Evolutionary conservation across 1,140 invertebrate genomes (phyloP).

Genomic region (Trichonephila clavipes): DNA sequence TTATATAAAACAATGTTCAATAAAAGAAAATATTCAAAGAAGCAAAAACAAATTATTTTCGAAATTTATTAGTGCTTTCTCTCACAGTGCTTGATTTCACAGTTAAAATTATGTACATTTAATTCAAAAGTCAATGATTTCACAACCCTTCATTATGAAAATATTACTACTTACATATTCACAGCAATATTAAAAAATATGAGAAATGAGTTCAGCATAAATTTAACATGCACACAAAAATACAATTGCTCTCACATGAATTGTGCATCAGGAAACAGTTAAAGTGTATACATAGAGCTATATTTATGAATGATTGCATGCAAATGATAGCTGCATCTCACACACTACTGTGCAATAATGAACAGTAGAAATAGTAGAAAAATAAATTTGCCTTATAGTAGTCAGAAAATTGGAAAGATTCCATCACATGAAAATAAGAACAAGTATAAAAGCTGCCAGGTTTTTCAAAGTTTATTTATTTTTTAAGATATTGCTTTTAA

Average conservation of each 20-base stretch:
- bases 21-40: not conserved
- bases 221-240: conserved; percentile 46
- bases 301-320: conserved; percentile 10
- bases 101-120: conserved; percentile 8
- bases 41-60: conserved; percentile 17
- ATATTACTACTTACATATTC: conserved; percentile 41
- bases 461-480: not conserved
- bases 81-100: conserved; percentile 14
- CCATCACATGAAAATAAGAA: not conserved
- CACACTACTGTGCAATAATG: conserved; percentile 10
- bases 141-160: conserved; percentile 4
- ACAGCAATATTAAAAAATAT: conserved; percentile 34
- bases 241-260: conserved; percentile 22
- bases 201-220: conserved; percentile 32
- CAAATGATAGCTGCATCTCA: conserved; percentile 5
- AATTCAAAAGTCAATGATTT: conserved; percentile 12
- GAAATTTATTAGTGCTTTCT: conserved; percentile 33
- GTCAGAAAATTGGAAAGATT: not conserved
- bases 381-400: conserved; percentile 43
- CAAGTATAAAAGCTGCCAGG: not conserved
- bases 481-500: not conserved
- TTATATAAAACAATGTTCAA: not conserved
- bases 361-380: conserved; percentile 37
- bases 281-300: conserved; percentile 40
- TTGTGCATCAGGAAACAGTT: conserved; percentile 23